Evolutionary conservation across 1,140 invertebrate species (phyloP), one percentile per base, ranked within the genome.

Genomic region (Bombus turneri): DNA sequence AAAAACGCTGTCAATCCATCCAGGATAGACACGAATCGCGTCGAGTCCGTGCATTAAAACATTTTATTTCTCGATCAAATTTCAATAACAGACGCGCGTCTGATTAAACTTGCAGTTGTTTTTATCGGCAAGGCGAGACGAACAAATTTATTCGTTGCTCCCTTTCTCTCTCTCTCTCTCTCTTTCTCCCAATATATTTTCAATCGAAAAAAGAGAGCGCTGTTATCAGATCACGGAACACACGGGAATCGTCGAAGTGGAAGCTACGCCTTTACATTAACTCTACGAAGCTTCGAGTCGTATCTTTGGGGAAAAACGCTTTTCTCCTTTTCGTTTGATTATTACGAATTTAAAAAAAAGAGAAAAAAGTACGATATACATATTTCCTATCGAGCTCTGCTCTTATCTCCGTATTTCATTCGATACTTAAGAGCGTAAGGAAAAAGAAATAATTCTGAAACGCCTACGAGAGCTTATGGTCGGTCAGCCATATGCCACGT

Each of bases 401-500:
- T 77, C 64, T 57, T 59, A 53, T 72, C 79, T n/a, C 22, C n/a
- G 31, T 15, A 37, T 69, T 79, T 71, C n/a, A 47, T 57, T 31
- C 31, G 47, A 53, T 71, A 31, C 6, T 59, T 31, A 41, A 78
- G 62, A 47, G 62, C 41, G 37, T 83, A 72, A 47, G 39, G 77
- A 47, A 79, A 86, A 88, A 66, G 83, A 64, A 71, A 85, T 83
- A 62, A 13, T 13, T 62, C 47, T 62, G 37, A 81, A 39, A 85
- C 81, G 76, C 83, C 81, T 74, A 82, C 68, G 39, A 82, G 78
- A 28, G 59, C 83, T 66, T 78, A 34, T 75, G 76, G 83, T 66
- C 66, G 83, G 64, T 86, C 84, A 71, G 84, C 86, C 86, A 82
- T 90, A 83, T 90, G 89, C 88, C 89, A 90, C 89, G 86, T 90